A percentile compares a stretch with the other conserved stretches of the same genome.
These are phyloP conservation scores for Pseudomugil tenellus DNA, from an alignment of 2,797 vertebrate genomes.

Conservation along the genomic window DNA sequence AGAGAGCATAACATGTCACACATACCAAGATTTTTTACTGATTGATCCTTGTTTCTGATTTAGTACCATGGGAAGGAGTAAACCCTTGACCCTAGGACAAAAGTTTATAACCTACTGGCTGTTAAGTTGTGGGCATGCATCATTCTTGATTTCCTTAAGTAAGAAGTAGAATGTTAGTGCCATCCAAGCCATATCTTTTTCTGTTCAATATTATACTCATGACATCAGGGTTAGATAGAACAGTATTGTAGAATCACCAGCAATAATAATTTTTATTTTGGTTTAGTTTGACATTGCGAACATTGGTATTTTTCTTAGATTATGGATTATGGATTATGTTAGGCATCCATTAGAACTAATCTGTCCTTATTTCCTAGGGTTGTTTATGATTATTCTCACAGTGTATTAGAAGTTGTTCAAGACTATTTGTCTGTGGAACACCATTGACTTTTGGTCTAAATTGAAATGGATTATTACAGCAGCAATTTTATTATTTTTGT, in stretches of 20 bases:
- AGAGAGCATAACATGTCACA: neutral
- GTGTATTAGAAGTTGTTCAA: too few species aligned
- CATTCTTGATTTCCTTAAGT: slow-evolving; percentile 5
- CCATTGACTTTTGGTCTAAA: neutral
- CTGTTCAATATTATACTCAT: neutral
- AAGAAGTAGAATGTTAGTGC: slow-evolving; percentile 7
- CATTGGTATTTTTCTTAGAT: neutral
- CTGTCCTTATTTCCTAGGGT: neutral
- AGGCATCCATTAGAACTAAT: neutral
- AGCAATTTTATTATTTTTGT: neutral
- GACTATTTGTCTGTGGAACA: neutral
- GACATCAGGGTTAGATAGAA: neutral
- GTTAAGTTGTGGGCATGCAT: slow-evolving; percentile 16
- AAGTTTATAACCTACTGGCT: neutral
- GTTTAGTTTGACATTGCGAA: neutral
- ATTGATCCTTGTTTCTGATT: neutral
- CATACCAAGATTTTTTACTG: neutral
- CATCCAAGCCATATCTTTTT: neutral
- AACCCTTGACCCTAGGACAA: slow-evolving; percentile 42
- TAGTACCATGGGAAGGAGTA: slow-evolving; percentile 12
- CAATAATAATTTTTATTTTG: neutral
- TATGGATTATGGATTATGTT: neutral
- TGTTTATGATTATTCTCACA: neutral
- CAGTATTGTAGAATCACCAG: neutral
- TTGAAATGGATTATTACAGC: too few species aligned